phyloP scores from a whole-genome alignment of 2,888 invertebrate species.

The Drosophila ochracea region DNA sequence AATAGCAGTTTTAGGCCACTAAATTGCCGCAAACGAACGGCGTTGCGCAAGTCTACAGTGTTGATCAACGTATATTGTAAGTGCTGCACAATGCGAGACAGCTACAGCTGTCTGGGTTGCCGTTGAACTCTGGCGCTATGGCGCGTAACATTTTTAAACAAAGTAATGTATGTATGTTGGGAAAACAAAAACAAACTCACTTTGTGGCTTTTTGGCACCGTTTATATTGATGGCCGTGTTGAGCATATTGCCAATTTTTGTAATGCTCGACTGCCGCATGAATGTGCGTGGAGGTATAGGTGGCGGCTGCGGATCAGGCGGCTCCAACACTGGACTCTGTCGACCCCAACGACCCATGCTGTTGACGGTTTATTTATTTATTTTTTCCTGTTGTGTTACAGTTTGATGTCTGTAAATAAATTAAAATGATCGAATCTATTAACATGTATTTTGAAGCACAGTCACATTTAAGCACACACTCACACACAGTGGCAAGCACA shows the following conservation, averaged over 20 bases:
- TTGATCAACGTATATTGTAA: slow-evolving; percentile 23
- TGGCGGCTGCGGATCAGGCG: slow-evolving; percentile 83
- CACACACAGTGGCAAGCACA: slow-evolving; percentile 4
- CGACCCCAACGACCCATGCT: slow-evolving; percentile 85
- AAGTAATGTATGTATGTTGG: neutral
- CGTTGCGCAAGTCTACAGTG: slow-evolving; percentile 47
- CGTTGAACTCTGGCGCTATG: neutral
- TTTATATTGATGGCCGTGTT: slow-evolving; percentile 87
- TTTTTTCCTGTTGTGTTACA: slow-evolving; percentile 34
- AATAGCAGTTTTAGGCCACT: slow-evolving; percentile 58
- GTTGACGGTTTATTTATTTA: slow-evolving; percentile 30
- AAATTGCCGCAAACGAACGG: slow-evolving; percentile 52
- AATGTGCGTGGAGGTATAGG: slow-evolving; percentile 84
- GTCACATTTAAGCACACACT: slow-evolving; percentile 7
- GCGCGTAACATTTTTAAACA: slow-evolving; percentile 19
- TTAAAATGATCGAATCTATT: slow-evolving; percentile 65
- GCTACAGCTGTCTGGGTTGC: slow-evolving; percentile 49
- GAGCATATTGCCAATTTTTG: slow-evolving; percentile 88
- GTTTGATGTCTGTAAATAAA: slow-evolving; percentile 62
- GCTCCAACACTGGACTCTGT: slow-evolving; percentile 83
- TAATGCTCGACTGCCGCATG: slow-evolving; percentile 88
- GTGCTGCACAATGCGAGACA: slow-evolving; percentile 34
- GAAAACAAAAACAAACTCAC: slow-evolving; percentile 65
- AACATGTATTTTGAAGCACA: slow-evolving; percentile 44
- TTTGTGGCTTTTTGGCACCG: slow-evolving; percentile 78